Evolutionary conservation across 2,113 vertebrate genomes (phyloP).

Genomic region (Percopsis transmontana): DNA sequence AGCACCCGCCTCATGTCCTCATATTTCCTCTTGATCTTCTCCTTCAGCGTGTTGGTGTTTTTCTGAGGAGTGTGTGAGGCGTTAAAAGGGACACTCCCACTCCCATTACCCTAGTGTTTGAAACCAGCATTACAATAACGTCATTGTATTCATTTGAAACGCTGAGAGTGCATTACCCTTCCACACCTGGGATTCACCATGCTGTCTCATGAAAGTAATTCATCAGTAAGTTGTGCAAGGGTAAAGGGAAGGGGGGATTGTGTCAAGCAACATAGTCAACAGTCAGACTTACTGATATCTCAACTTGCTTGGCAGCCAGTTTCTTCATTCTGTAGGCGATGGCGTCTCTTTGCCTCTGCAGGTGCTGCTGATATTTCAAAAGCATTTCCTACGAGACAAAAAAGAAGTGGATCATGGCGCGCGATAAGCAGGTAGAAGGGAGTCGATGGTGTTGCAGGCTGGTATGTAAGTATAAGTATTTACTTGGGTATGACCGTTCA

Average conservation of each 20-base stretch:
- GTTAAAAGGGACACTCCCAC: not conserved
- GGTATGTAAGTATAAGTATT: constrained; percentile 5
- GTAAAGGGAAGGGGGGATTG: not conserved
- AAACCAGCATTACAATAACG: too few species aligned
- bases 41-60: constrained; percentile 53
- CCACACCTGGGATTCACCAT: too few species aligned
- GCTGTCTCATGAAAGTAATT: not conserved
- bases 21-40: constrained; percentile 65
- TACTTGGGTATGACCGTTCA: constrained; percentile 54
- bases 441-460: not conserved
- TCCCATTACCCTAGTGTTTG: too few species aligned
- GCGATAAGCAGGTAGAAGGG: not conserved
- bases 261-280: not conserved
- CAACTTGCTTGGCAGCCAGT: constrained; percentile 60
- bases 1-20: constrained; percentile 63
- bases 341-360: constrained; percentile 60
- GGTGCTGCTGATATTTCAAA: constrained; percentile 50
- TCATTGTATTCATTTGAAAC: too few species aligned
- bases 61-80: constrained; percentile 30
- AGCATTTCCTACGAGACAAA: constrained; percentile 46
- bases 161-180: too few species aligned
- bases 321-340: constrained; percentile 64
- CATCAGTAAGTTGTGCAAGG: not conserved
- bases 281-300: constrained; percentile 55
- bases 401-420: not conserved